Base-by-base conservation (phyloP, 2,888 invertebrate genomes). In the Digitonthophagus gazella region DNA sequence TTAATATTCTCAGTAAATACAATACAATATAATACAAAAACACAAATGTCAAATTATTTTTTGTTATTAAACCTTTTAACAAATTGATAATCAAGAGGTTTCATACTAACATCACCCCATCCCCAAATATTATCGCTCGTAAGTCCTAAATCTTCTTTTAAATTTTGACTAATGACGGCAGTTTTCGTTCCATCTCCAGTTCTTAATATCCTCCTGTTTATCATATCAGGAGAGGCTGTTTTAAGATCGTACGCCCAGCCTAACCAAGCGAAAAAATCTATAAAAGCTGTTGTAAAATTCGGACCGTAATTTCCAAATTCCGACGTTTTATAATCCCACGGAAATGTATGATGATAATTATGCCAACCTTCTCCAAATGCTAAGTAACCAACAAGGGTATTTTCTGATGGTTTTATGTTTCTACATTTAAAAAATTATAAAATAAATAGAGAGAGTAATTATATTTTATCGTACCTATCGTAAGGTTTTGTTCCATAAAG, bases 401-500 rank as follows among this genome's bases (percentile, higher is more conserved):
- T 92, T 77, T 93, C 93, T 3, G 89, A 90, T 0, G 93, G 88
- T 57, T 88, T 90, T 44, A 93, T 90, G 71, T 88, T 86, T 77
- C 93, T 93, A n/a, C n/a, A n/a, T n/a, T n/a, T n/a, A n/a, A n/a
- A 22, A 22, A 22, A 22, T 22, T 22, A 22, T 44, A 44, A 3
- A 4, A 61, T 19, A 2, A 8, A 58, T n/a, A 57, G 2, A 57
- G 5, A 57, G 1, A 57, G 5, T 5, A 0, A 58, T 11, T 15
- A 58, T 58, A 15, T 0, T 11, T 14, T 2, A 4, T 66, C 85
- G 82, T 79, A 92, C 91, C 87, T 91, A 83, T 97, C 97, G 79
- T 96, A 97, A 0, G 97, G 97, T 78, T 90, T 91, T 75, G 90
- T 90, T 15, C 97, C 97, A 89, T 92, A 96, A 86, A 94, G 88